phyloP scores from a whole-genome alignment of 2,888 invertebrate species.

The Mythimna ferrago region DNA sequence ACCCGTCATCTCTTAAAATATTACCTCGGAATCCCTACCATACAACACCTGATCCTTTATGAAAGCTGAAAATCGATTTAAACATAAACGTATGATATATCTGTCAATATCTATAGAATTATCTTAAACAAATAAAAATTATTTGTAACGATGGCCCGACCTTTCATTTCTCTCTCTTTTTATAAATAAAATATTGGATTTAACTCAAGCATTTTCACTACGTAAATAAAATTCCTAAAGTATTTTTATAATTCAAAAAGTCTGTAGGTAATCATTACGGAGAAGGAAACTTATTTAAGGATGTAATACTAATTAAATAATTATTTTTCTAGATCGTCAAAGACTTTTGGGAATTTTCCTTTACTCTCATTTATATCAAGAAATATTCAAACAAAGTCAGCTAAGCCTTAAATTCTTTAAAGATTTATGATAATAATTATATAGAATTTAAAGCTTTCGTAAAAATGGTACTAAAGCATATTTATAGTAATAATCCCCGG shows the following conservation, averaged over 20 bases:
- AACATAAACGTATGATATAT: no score
- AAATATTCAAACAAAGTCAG: neutral
- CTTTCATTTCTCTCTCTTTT: neutral
- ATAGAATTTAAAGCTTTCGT: no score
- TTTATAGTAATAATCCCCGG: no score
- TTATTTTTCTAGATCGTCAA: neutral
- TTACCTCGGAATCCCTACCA: no score
- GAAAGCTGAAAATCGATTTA: no score
- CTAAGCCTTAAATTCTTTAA: no score
- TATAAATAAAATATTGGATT: neutral
- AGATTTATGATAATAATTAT: no score
- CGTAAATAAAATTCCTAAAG: neutral
- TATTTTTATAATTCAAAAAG: slow-evolving; percentile 15
- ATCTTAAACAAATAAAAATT: neutral
- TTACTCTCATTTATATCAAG: neutral
- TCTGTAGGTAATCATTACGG: slow-evolving; percentile 16
- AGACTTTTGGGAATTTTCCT: neutral
- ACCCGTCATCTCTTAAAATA: no score
- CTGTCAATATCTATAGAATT: neutral
- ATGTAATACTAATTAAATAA: slow-evolving; percentile 9
- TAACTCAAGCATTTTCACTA: neutral
- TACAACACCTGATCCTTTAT: no score
- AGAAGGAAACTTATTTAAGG: slow-evolving; percentile 6
- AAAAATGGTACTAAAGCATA: no score
- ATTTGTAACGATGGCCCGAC: neutral